Evolutionary conservation across 37 sponge, comb jelly and placozoan genomes (phyloP), one percentile per base, ranked within the genome.

Genomic region (Agelas oroides): DNA sequence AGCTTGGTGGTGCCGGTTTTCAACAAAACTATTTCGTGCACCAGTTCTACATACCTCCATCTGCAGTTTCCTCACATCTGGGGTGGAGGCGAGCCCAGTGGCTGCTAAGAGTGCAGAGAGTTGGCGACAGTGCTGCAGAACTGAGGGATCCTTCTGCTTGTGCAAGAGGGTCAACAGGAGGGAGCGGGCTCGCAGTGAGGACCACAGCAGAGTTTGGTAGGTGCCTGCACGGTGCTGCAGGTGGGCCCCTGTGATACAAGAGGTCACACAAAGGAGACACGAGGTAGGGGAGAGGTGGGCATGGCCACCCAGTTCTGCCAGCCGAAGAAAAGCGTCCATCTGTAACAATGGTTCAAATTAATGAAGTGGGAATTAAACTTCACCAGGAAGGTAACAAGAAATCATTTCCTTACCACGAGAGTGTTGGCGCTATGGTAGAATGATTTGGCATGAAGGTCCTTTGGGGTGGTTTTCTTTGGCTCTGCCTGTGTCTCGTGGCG

Each of bases 1-100:
- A n/a, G 57, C 24, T 11, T 24, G 41, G 30, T 11, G 11, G 65
- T 23, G 25, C 11, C 25, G 11, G 65, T 64, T n/a, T n/a, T n/a
- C n/a, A n/a, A n/a, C n/a, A n/a, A n/a, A n/a, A n/a, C 71, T 38
- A n/a, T 70, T 70, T n/a, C 38, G n/a, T n/a, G n/a, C n/a, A n/a
- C n/a, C n/a, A n/a, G n/a, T n/a, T n/a, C n/a, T 40, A 77, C 80
- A 67, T 63, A 92, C 92, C 76, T 92, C 73, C 87, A 95, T 69
- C 74, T 95, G 92, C 59, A 95, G n/a, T 17, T 85, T 84, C 38
- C 87, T 89, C 35, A 95, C 78, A 15, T 81, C 28, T 2, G 76
- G 67, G 25, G 75, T 79, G 30, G 84, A 23, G 12, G 71, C 56
- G 63, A 95, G 76, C 5, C 82, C 80, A 78, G 83, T 83, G 73